Evolutionary conservation across 2,797 vertebrate species (phyloP).

Genomic region (Momotus momota): DNA sequence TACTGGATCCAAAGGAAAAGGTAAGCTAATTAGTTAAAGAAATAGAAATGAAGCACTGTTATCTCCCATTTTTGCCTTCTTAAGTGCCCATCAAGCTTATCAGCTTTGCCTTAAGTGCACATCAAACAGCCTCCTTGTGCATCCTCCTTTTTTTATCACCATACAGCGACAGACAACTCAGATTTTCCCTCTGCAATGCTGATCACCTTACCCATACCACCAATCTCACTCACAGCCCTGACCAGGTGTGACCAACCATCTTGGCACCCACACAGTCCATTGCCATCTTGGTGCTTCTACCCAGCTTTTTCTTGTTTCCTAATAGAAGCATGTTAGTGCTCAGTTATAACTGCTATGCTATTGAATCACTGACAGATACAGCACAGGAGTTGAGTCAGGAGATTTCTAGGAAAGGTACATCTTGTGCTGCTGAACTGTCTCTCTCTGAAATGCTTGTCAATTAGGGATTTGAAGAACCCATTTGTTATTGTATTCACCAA

Average conservation of each 20-base stretch:
- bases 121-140: neutral
- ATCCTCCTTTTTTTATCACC: neutral
- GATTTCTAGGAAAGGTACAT: constrained; percentile 14
- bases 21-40: neutral
- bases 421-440: neutral
- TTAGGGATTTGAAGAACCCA: neutral
- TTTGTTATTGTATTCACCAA: neutral
- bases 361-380: neutral
- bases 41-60: neutral
- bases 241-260: neutral
- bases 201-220: neutral
- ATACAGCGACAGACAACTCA: neutral
- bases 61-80: neutral
- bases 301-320: neutral
- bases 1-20: neutral
- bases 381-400: neutral
- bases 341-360: neutral
- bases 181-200: neutral
- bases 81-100: neutral
- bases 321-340: neutral
- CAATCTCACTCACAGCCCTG: neutral
- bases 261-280: neutral
- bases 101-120: neutral
- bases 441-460: neutral
- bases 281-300: neutral